These are phyloP conservation scores for Tenebrosternarchus preto DNA, from an alignment of 2,113 vertebrate species.

Conservation along the genomic window DNA sequence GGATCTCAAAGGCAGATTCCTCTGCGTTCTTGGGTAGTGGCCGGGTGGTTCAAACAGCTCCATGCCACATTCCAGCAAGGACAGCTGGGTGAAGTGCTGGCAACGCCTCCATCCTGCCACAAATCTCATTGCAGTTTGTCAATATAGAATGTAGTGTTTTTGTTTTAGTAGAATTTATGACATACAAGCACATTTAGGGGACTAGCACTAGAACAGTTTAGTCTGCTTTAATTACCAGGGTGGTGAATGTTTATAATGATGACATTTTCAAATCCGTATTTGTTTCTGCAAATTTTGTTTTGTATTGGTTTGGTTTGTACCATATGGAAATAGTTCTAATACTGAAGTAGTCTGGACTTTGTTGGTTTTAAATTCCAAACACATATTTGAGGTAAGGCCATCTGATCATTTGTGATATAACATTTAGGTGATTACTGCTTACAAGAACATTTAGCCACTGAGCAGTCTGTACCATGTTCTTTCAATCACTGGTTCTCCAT, in stretches of 20 bases:
- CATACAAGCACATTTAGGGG: neutral
- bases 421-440: no score
- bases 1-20: conserved; percentile 9
- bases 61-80: conserved; percentile 40
- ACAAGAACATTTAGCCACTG: no score
- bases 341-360: no score
- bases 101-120: neutral
- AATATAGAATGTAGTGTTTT: neutral
- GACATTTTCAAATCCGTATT: no score
- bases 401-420: no score
- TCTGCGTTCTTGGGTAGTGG: conserved; percentile 16
- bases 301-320: no score
- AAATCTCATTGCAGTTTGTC: neutral
- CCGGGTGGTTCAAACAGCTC: conserved; percentile 24
- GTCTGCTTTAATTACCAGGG: neutral
- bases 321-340: no score
- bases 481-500: no score
- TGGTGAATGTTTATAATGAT: neutral
- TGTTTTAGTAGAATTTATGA: neutral
- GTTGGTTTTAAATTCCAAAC: no score
- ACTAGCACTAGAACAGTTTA: neutral
- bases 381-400: no score
- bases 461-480: no score
- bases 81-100: conserved; percentile 30
- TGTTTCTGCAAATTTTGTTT: no score